Percentiles rank a stretch among this genome's conserved stretches.
Evolutionary conservation across 1,140 invertebrate genomes (phyloP).

Genomic region (Anadara kagoshimensis): DNA sequence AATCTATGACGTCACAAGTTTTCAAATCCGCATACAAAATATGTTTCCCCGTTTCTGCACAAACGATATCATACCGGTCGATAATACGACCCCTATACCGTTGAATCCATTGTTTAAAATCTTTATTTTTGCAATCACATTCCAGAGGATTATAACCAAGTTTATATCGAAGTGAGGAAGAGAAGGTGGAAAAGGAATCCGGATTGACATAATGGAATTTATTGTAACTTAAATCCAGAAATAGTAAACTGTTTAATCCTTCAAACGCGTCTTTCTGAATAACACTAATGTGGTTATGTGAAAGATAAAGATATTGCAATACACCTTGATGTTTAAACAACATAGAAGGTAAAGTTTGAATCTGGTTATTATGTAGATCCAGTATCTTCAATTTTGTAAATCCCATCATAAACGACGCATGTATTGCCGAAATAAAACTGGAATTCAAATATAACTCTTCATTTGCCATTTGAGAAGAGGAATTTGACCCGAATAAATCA

Average conservation of each 20-base stretch:
- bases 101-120: conserved; percentile 31
- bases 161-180: background rate
- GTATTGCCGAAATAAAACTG: conserved; percentile 20
- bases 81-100: conserved; percentile 5
- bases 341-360: conserved; percentile 7
- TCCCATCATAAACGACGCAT: conserved; percentile 13
- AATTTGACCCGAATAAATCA: conserved; percentile 4
- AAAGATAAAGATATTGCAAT: conserved; percentile 26
- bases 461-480: background rate
- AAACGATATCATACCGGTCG: conserved; percentile 23
- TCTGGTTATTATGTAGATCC: conserved; percentile 24
- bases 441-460: conserved; percentile 38
- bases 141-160: conserved; percentile 22
- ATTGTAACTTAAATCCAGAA: conserved; percentile 29
- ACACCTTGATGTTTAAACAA: conserved; percentile 19
- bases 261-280: background rate
- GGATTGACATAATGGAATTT: conserved; percentile 7
- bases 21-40: background rate
- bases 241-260: background rate
- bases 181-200: background rate
- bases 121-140: conserved; percentile 32
- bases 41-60: conserved; percentile 11
- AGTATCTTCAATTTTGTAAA: conserved; percentile 24
- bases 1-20: background rate
- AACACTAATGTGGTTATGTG: conserved; percentile 8